Base-by-base conservation (phyloP, 2,113 vertebrate genomes). In the Brienomyrus longianalis region DNA sequence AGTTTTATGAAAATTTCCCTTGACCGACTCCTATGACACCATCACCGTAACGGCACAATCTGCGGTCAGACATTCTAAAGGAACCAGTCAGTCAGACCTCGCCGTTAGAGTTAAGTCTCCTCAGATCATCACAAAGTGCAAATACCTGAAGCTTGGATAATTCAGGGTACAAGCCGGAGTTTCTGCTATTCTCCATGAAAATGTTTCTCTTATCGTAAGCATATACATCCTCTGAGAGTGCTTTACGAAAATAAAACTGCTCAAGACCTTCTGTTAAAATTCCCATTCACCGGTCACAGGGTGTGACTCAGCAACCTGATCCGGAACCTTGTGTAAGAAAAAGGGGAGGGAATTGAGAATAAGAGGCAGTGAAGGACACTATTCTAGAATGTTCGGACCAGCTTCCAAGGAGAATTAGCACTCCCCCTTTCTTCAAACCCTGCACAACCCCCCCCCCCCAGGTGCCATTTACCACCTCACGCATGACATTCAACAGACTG, bases 101-200 rank as follows among this genome's bases (percentile, higher is more conserved):
- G 5, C 31, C 9, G 43, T 83, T 23, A 84, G 47, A 47, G 21
- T 48, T 23, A 84, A 84, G 83, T 84, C 43, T 45, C 83, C 83
- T 48, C 83, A 47, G 83, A 48, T 84, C 31, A 83, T 21, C 77
- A 83, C 77, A 83, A 43, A 84, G 83, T 84, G 83, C 83, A 84
- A 84, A 48, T 48, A 84, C 17, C 45, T 48, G 45, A 84, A 84
- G 83, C 7, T 48, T 48, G 7, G 45, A 3, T 1, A 84, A 45
- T 48, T 45, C 83, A 84, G 21, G 47, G 8, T 43, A 84, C 83
- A 48, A 19, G 17, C 23, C 1, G 23, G 9, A 84, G 19, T n/a
- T 45, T 21, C 83, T 48, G 39, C 8, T n/a, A 8, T 47, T 48
- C 35, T n/a, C 45, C 8, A 3, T 48, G 2, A n/a, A 48, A 3